Conservation (phyloP, 2,797 vertebrate species). For the Babyrousa celebensis region DNA sequence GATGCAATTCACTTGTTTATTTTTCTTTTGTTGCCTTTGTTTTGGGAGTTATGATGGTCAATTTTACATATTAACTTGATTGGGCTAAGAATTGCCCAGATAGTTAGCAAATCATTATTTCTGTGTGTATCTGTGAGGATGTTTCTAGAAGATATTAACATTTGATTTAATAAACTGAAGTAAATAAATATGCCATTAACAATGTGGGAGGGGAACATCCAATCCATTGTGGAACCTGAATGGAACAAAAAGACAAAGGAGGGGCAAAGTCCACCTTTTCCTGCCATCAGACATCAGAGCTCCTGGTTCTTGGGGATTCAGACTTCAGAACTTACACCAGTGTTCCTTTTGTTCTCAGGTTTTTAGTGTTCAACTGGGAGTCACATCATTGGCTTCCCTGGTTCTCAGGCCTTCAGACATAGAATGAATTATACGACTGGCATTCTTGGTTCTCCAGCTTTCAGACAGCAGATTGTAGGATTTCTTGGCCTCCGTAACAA, state of each 20-base stretch:
- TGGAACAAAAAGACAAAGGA: background rate
- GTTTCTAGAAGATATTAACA: background rate
- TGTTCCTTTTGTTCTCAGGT: background rate
- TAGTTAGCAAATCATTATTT: conserved; percentile 4
- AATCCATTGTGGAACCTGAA: background rate
- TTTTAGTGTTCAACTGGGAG: background rate
- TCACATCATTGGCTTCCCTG: background rate
- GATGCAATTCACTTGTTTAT: background rate
- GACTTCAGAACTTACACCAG: background rate
- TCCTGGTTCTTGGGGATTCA: background rate
- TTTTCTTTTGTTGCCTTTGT: background rate
- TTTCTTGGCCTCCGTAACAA: background rate
- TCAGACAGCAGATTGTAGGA: background rate
- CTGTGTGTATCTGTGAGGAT: background rate
- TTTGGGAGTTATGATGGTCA: background rate
- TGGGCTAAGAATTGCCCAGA: background rate
- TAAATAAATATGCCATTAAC: background rate
- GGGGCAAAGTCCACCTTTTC: background rate
- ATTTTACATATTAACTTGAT: background rate
- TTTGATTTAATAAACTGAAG: background rate
- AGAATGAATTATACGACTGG: background rate
- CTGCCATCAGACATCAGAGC: background rate
- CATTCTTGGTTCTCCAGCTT: background rate
- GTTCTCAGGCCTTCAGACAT: background rate
- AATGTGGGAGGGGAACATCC: background rate